Evolutionary conservation across 1,140 invertebrate species (phyloP), one percentile per base, ranked within the genome.

Genomic region (Lanistes nyassanus): DNA sequence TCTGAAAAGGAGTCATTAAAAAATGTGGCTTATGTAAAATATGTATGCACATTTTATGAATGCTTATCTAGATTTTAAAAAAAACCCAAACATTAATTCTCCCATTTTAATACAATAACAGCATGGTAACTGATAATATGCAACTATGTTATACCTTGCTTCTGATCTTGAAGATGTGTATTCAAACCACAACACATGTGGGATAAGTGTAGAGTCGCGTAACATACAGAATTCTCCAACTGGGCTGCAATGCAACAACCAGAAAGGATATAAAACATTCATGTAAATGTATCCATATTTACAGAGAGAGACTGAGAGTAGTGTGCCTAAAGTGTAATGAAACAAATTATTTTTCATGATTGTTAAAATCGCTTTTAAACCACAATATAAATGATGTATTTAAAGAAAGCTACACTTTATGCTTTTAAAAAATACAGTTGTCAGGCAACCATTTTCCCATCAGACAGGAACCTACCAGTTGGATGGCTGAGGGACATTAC

Each of bases 111-210:
- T n/a, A 13, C 26, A 23, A 21, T 6, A 4, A 16, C 26, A 55
- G 42, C n/a, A 42, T 47, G 16, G 11, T 3, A 39, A 13, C 53
- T 5, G 21, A n/a, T 51, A 29, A 34, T 36, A 34, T 26, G 31
- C 16, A 42, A 68, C 9, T 7, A 16, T 2, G 39, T 62, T 74
- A 74, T 80, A 88, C 89, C 89, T 92, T 19, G 93, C 92, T 88
- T 96, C 95, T 82, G 94, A 93, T 76, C 95, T 89, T 67, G 94
- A 93, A 70, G 93, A 95, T n/a, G 94, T 96, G 86, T 97, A 98
- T 85, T 97, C 96, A 87, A 98, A 98, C 95, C 96, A 97, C 73
- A 97, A 87, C 11, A 97, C 94, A 87, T 98, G 97, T 21, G 96
- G 96, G 87, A 98, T 98, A 39, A 97, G 89, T 11, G 96, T 96